Base-by-base conservation (phyloP, 2,888 invertebrate genomes). In the Leptopterna dolabrata region DNA sequence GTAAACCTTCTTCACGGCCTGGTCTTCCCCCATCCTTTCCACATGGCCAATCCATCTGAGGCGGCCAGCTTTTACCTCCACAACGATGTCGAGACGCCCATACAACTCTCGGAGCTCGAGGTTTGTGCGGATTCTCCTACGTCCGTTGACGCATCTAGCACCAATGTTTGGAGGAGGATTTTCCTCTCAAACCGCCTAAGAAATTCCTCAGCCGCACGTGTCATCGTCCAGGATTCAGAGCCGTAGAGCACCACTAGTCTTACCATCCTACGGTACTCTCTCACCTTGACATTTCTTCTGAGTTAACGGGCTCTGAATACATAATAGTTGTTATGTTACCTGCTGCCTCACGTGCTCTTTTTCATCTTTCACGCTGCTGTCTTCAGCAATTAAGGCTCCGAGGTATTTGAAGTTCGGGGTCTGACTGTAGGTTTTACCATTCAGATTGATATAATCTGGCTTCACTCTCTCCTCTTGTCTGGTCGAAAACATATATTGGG, bases 201-300 rank as follows among this genome's bases (percentile, higher is more conserved):
- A 19, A 70, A 30, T 51, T 51, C 83, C 27, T 87, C 76, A 9
- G 30, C 43, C 11, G 30, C 76, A 16, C 51, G 70, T 9, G 87
- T 84, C 7, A 87, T 14, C 1, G 87, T 87, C 87, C 83, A 84
- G 14, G 81, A 13, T 83, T 84, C 87, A 9, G 83, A 76, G n/a
- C 84, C 63, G 76, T 84, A 83, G 16, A 76, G n/a, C n/a, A n/a
- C n/a, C n/a, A n/a, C n/a, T 47, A 83, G 76, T n/a, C 84, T 71
- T 19, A 84, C 71, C 43, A 36, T 47, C 0, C 19, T 71, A 3
- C 70, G 70, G 70, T 70, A 71, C 6, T 9, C 24, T 24, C 14
- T 71, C 3, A 71, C 9, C 24, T 71, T 71, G 14, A 76, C 4
- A 16, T 76, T 76, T 30, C 76, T 76, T n/a, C n/a, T n/a, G n/a